These are phyloP conservation scores for Ctenosaura bakeri DNA, from an alignment of 2,797 vertebrate genomes.

Conservation along the genomic window DNA sequence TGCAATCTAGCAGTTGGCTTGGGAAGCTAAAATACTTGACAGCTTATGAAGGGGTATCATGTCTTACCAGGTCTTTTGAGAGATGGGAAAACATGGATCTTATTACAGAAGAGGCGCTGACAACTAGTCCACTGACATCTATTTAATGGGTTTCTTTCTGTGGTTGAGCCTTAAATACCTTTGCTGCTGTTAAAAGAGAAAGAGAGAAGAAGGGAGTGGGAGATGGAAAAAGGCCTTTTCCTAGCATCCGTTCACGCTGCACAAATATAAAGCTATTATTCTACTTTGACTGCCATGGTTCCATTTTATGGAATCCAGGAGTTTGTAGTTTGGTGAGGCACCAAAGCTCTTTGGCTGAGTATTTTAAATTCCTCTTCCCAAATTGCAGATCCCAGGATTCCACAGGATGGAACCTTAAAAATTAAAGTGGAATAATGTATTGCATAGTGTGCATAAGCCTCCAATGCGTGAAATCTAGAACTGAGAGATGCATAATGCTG, in stretches of 20 bases:
- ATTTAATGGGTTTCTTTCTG: not conserved
- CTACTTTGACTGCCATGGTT: no score
- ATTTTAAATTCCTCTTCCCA: no score
- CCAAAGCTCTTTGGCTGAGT: no score
- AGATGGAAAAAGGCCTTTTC: no score
- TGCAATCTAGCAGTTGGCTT: not conserved
- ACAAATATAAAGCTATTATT: no score
- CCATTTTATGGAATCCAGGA: no score
- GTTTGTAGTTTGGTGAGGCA: no score
- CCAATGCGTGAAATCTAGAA: not conserved
- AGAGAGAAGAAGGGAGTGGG: not conserved
- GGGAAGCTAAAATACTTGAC: conserved; percentile 12
- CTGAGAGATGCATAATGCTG: not conserved
- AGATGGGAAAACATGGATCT: not conserved
- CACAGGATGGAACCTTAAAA: no score
- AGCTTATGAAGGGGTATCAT: not conserved
- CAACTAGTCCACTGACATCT: not conserved
- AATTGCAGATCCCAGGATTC: no score
- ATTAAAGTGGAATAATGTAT: no score
- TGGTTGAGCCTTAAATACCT: not conserved
- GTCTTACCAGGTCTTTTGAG: accelerated
- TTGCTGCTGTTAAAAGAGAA: conserved; percentile 10
- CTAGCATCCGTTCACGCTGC: no score
- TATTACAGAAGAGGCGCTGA: not conserved
- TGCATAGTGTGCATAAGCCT: not conserved